Evolutionary conservation across 2,888 invertebrate species (phyloP), one percentile per base, ranked within the genome.

Genomic region (Archips xylosteana): DNA sequence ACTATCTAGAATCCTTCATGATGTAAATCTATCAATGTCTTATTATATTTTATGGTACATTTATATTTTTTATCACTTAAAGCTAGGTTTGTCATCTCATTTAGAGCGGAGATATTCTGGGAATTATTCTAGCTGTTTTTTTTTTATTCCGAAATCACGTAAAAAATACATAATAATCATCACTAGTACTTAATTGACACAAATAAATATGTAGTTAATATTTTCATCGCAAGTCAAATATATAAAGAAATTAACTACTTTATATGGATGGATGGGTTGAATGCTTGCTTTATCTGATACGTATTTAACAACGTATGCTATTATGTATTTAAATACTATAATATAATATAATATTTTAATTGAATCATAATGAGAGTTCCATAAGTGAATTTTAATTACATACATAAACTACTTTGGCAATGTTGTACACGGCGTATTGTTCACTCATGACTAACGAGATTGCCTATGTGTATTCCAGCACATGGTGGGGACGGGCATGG

Each of bases 401-500:
- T 23, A 23, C 23, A 39, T 39, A 5, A 39, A 3, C 5, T 5
- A 39, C 4, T 39, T 39, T 39, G 36, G 42, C 45, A 45, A 10
- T 45, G 8, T 45, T 10, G 45, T 45, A 45, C 3, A 12, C 8
- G 23, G 23, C 23, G 8, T 6, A 54, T 23, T 23, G 9, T 23
- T 49, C n/a, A 49, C 49, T 23, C 9, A 54, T 6, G 10, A 32
- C 23, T 57, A 32, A 57, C 12, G 57, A 57, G 3, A 57, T 32
- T 57, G 32, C 32, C 32, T 12, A 3, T 64, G 45, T 81, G 84
- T 86, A 80, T 97, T 96, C 51, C 96, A 98, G 98, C 98, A 98
- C 96, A 97, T 98, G 97, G 98, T 98, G 95, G 98, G 98, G 95
- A 97, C 97, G 95, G 97, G 97, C 89, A 97, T 97, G 96, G 96